Conservation (phyloP, 2,888 invertebrate species). For the Cenopis cana region DNA sequence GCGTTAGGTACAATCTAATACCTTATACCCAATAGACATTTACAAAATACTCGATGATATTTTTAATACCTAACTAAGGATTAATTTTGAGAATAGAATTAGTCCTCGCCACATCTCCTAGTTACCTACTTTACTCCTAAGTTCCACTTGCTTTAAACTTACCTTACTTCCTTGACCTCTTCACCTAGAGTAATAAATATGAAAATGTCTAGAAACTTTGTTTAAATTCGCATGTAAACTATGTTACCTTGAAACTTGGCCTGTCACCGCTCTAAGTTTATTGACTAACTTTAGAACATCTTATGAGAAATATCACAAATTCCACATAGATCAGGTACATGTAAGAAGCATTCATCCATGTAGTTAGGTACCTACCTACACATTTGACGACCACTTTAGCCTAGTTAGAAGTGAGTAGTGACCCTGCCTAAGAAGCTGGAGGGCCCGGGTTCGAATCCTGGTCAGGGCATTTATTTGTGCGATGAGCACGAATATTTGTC, state of each 20-base stretch:
- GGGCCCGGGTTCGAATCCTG: too few relatives aligned
- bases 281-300: slow-evolving; percentile 42
- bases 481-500: too few relatives aligned
- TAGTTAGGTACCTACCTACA: too few relatives aligned
- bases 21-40: not conserved
- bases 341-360: not conserved
- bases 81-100: not conserved
- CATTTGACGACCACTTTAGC: too few relatives aligned
- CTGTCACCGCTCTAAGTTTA: slow-evolving; percentile 49
- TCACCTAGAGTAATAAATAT: slow-evolving; percentile 11
- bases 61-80: not conserved
- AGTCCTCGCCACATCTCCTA: not conserved
- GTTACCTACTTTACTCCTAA: not conserved
- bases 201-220: slow-evolving; percentile 45
- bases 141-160: not conserved
- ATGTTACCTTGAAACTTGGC: slow-evolving; percentile 55
- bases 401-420: too few relatives aligned
- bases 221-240: slow-evolving; percentile 49
- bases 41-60: not conserved
- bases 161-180: slow-evolving; percentile 1
- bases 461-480: too few relatives aligned
- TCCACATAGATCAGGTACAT: slow-evolving; percentile 6
- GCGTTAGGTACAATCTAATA: not conserved
- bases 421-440: too few relatives aligned
- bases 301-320: slow-evolving; percentile 45